phyloP scores from a whole-genome alignment of 2,113 vertebrate species.

The Callopanchax toddi region DNA sequence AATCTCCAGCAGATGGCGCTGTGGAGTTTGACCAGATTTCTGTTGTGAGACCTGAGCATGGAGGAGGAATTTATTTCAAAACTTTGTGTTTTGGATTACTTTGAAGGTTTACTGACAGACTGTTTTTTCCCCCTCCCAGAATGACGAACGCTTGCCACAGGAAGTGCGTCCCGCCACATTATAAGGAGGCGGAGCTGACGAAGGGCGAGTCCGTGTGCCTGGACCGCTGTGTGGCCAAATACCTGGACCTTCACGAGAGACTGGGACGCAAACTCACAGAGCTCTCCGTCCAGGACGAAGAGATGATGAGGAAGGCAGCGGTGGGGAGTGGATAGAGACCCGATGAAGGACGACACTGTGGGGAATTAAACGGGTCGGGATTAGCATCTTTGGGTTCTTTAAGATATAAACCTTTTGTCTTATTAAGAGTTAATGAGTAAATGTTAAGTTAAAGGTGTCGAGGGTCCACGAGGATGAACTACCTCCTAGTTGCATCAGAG shows the following conservation, averaged over 20 bases:
- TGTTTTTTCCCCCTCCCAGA: constrained; percentile 64
- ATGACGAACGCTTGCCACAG: constrained; percentile 97
- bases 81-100: too few species aligned
- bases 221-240: constrained; percentile 97
- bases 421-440: constrained; percentile 22
- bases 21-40: too few species aligned
- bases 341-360: neutral
- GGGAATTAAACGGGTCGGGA: constrained; percentile 7
- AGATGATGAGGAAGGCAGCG: constrained; percentile 89
- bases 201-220: constrained; percentile 95
- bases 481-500: constrained; percentile 13
- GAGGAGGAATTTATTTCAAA: too few species aligned
- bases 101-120: neutral
- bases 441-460: neutral
- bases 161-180: constrained; percentile 94
- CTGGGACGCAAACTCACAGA: constrained; percentile 95
- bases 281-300: constrained; percentile 94
- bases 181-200: constrained; percentile 93
- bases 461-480: constrained; percentile 26
- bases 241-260: constrained; percentile 93
- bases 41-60: too few species aligned
- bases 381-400: constrained; percentile 1
- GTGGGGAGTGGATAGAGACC: constrained; percentile 70
- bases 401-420: constrained; percentile 28
- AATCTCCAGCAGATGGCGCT: constrained; percentile 19